phyloP scores from a whole-genome alignment of 2,113 vertebrate genomes.

The Lichenostomus cassidix region DNA sequence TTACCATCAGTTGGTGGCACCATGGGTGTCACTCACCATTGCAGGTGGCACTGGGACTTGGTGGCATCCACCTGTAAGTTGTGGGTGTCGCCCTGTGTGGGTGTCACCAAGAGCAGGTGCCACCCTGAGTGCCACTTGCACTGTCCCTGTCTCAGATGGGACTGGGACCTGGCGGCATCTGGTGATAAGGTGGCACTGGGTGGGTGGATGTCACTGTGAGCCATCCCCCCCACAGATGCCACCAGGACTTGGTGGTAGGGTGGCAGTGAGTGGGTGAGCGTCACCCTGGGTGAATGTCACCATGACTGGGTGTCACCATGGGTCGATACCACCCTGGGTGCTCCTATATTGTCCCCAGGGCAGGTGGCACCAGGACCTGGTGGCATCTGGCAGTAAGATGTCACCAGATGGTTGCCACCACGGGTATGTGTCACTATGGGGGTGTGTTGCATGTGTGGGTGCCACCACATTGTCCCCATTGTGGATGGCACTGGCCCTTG shows the following conservation, averaged over 20 bases:
- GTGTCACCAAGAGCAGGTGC: neutral
- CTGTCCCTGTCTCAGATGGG: neutral
- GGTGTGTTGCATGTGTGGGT: fast-evolving
- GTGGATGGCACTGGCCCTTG: neutral
- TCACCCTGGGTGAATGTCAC: neutral
- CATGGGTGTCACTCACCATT: neutral
- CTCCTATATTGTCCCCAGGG: neutral
- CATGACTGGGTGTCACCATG: neutral
- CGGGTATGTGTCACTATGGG: neutral
- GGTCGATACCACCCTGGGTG: neutral
- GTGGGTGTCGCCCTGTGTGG: neutral
- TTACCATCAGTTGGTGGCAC: neutral
- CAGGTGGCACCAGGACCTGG: neutral
- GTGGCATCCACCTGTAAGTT: neutral
- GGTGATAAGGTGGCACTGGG: neutral
- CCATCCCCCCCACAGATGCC: neutral
- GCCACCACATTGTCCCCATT: neutral
- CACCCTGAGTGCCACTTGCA: neutral
- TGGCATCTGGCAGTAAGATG: neutral
- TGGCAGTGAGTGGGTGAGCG: neutral
- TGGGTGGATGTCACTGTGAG: neutral
- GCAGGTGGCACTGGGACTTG: neutral
- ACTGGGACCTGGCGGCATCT: neutral
- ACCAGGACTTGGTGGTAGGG: neutral
- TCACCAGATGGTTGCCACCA: neutral